These are phyloP conservation scores for Bombus breviceps DNA, from an alignment of 1,140 invertebrate genomes.

Conservation along the genomic window DNA sequence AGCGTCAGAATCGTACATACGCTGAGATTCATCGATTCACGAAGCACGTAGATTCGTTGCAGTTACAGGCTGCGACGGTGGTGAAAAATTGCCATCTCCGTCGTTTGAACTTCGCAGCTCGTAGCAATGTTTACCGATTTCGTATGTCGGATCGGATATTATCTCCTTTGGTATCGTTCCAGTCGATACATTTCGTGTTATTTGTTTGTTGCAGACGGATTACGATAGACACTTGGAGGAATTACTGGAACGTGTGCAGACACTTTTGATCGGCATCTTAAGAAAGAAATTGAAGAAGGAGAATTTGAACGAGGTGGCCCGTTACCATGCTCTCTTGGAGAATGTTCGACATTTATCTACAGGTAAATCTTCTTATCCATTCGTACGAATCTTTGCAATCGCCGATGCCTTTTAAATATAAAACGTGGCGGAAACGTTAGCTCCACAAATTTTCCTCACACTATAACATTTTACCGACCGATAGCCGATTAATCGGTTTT, in stretches of 20 bases:
- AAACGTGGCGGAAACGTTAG: background rate
- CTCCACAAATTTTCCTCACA: background rate
- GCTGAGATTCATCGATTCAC: too few species aligned
- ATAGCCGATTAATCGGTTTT: too few species aligned
- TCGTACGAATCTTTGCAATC: background rate
- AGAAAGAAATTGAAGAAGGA: slow-evolving; percentile 64
- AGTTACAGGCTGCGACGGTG: too few species aligned
- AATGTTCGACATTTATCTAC: slow-evolving; percentile 66
- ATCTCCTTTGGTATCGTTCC: background rate
- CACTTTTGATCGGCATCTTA: slow-evolving; percentile 66
- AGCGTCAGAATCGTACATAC: too few species aligned
- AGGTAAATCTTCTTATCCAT: slow-evolving; percentile 54
- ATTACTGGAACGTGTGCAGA: slow-evolving; percentile 74
- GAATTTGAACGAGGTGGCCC: slow-evolving; percentile 65
- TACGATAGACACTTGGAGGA: slow-evolving; percentile 88
- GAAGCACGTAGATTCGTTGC: too few species aligned
- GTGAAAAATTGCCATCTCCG: too few species aligned
- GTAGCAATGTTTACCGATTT: too few species aligned
- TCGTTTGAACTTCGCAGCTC: too few species aligned
- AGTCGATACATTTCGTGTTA: background rate
- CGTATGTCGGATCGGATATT: too few species aligned
- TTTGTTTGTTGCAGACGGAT: slow-evolving; percentile 84
- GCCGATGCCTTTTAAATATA: background rate
- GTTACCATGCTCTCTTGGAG: slow-evolving; percentile 72
- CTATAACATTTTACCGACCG: too few species aligned